These are phyloP conservation scores for Anastrepha ludens DNA, from an alignment of 1,140 invertebrate species.

Conservation along the genomic window DNA sequence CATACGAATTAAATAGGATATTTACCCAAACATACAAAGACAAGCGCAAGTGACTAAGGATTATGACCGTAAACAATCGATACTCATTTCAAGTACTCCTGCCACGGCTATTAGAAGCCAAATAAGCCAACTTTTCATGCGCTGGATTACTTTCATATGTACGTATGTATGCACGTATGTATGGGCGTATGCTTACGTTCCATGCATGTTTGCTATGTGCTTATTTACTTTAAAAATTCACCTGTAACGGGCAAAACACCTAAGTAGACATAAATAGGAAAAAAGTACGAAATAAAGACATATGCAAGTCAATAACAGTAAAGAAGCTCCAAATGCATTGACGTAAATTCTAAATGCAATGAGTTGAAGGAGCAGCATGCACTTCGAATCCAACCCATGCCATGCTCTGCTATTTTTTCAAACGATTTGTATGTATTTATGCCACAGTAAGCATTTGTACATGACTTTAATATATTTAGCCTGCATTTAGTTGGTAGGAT, in stretches of 20 bases:
- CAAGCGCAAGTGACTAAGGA: no score
- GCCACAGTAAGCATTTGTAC: not conserved
- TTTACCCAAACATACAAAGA: no score
- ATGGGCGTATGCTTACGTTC: no score
- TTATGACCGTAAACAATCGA: no score
- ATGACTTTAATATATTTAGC: constrained; percentile 22
- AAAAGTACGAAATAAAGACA: no score
- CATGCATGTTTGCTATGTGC: no score
- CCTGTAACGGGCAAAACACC: not conserved
- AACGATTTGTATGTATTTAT: not conserved
- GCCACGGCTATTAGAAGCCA: no score
- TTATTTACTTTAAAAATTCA: not conserved
- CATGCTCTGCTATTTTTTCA: not conserved
- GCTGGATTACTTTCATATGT: no score
- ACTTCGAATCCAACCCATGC: not conserved
- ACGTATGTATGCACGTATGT: no score
- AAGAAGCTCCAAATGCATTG: constrained; percentile 36
- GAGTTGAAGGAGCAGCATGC: not conserved
- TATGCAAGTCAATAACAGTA: constrained; percentile 28
- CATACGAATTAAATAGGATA: no score
- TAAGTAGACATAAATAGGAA: not conserved
- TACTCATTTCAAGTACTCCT: no score
- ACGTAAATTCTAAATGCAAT: constrained; percentile 26
- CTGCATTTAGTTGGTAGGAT: not conserved
- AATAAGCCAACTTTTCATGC: no score